phyloP scores from a whole-genome alignment of 2,113 vertebrate species.

The Xiphias gladius region DNA sequence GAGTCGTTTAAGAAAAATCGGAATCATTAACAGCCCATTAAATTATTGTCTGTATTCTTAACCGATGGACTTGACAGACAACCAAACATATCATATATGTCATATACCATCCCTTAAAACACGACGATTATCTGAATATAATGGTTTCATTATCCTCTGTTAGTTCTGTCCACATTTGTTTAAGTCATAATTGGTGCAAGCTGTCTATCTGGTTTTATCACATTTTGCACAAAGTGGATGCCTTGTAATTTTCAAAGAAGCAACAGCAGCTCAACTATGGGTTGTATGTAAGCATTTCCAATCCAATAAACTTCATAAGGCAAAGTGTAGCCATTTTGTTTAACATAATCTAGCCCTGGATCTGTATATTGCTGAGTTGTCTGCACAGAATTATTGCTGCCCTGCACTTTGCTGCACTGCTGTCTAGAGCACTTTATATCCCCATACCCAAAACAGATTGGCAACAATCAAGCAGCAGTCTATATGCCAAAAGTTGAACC shows the following conservation, averaged over 20 bases:
- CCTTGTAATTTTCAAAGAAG: not conserved
- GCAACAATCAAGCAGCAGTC: slow-evolving; percentile 30
- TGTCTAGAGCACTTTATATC: slow-evolving; percentile 9
- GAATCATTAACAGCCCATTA: not conserved
- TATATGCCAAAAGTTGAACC: slow-evolving; percentile 6
- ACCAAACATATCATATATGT: not conserved
- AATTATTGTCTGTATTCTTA: not conserved
- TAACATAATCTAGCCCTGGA: not conserved
- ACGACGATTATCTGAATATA: not conserved
- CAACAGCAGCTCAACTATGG: not conserved
- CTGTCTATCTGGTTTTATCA: not conserved
- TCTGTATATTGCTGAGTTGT: not conserved
- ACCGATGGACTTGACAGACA: not conserved
- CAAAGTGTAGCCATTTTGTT: slow-evolving; percentile 23
- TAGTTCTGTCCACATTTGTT: slow-evolving; percentile 34
- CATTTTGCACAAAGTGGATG: not conserved
- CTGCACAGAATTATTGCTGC: slow-evolving; percentile 19
- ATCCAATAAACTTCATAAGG: not conserved
- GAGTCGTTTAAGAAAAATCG: fast-evolving
- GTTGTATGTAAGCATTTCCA: not conserved
- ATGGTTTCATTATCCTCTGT: not conserved
- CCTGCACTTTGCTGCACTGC: slow-evolving; percentile 12
- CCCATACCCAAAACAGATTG: slow-evolving; percentile 34
- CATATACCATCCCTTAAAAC: not conserved
- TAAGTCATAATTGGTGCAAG: not conserved